Evolutionary conservation across 2,113 vertebrate species (phyloP).

Genomic region (Rousettus leschenaultii): DNA sequence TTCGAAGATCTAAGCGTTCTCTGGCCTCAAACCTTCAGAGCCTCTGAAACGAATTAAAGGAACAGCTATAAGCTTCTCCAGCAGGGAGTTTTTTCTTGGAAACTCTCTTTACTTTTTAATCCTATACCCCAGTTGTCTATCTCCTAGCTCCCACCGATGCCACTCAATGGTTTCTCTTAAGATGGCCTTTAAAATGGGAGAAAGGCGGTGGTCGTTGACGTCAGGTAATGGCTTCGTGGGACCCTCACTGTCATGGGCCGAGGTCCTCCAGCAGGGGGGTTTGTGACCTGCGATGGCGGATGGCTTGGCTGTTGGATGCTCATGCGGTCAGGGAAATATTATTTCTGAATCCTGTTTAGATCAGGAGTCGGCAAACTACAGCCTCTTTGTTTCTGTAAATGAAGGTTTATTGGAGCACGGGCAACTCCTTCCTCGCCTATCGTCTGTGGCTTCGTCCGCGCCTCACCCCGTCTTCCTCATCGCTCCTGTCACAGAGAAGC

Average conservation of each 20-base stretch:
- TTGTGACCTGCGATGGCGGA: background rate
- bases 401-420: background rate
- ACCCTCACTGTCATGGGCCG: background rate
- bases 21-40: constrained; percentile 15
- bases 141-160: background rate
- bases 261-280: background rate
- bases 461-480: background rate
- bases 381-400: background rate
- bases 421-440: background rate
- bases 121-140: background rate
- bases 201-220: background rate
- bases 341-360: background rate
- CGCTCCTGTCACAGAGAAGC: background rate
- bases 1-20: background rate
- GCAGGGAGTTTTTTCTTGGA: background rate
- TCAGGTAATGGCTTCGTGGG: background rate
- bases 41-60: constrained; percentile 12
- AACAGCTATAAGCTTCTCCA: background rate
- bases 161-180: background rate
- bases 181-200: background rate
- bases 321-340: background rate
- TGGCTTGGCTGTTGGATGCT: background rate
- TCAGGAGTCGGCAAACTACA: background rate
- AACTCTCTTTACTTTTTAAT: background rate
- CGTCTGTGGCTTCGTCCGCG: background rate